Percentiles rank a stretch among this genome's conserved stretches.
Evolutionary conservation across 2,888 invertebrate species (phyloP).

Genomic region (Aphrophora alni): DNA sequence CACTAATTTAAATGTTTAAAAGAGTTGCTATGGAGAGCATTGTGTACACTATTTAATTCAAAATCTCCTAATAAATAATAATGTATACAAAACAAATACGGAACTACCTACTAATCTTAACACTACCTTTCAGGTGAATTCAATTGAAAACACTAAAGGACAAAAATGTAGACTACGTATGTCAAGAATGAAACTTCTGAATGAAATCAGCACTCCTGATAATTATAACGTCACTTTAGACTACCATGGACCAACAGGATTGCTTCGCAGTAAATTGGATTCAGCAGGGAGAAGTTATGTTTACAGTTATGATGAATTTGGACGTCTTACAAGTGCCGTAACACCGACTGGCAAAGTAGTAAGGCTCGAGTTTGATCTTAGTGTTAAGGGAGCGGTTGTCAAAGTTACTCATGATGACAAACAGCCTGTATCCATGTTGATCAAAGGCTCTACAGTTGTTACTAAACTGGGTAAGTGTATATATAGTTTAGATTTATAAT

Average conservation of each 20-base stretch:
- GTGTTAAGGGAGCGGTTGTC: conserved; percentile 87
- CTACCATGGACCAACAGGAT: conserved; percentile 88
- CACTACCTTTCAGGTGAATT: conserved; percentile 77
- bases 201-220: conserved; percentile 89
- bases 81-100: too few species aligned
- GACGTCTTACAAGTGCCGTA: conserved; percentile 87
- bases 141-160: conserved; percentile 92
- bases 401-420: conserved; percentile 83
- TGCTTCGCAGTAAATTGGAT: conserved; percentile 81
- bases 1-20: too few species aligned
- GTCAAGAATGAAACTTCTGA: conserved; percentile 92
- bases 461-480: conserved; percentile 68
- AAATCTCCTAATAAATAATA: too few species aligned
- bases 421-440: conserved; percentile 83
- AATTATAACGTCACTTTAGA: conserved; percentile 94
- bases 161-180: conserved; percentile 89
- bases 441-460: conserved; percentile 85
- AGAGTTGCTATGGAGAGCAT: too few species aligned
- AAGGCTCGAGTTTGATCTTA: conserved; percentile 86
- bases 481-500: not conserved
- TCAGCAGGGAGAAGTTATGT: conserved; percentile 90
- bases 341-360: conserved; percentile 96
- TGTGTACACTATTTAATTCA: too few species aligned
- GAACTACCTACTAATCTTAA: too few species aligned
- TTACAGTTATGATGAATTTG: conserved; percentile 95